Base-by-base conservation (phyloP, 2,113 vertebrate genomes). In the Nesogale talazaci region DNA sequence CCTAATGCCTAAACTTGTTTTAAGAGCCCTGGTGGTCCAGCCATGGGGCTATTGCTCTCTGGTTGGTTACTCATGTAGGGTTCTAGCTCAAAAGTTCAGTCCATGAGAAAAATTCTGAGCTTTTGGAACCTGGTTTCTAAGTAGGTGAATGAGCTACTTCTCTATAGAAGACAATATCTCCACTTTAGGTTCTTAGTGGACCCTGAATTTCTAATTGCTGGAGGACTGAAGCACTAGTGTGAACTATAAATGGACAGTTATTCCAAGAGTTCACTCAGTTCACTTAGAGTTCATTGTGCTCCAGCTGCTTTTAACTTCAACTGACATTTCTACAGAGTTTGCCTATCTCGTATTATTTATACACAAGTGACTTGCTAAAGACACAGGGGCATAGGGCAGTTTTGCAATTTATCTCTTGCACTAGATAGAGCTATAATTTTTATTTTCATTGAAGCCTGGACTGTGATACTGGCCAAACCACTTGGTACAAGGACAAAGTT, bases 261-360 rank as follows among this genome's bases (percentile, higher is more conserved):
- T 90, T 92, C 40, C 25, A 56, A 89, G 80, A 88, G 80, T 90
- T 88, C 61, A 59, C 34, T 92, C 77, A 83, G 42, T 67, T 88
- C 81, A 89, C 93, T 94, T 91, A 57, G 86, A 94, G 89, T 95
- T 95, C 86, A 93, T 93, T 90, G 89, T 91, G 80, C 79, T 81
- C 90, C 74, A 89, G 46, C 56, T 90, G 86, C 42, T 85, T 95
- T 94, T 92, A 90, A 90, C 83, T 90, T 94, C 56, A 65, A 74
- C 56, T 86, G 96, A 72, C 36, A 65, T 94, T 94, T 88, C 83
- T 72, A 74, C 22, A 90, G 83, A 19, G 17, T 83, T 95, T 59
- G 88, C 61, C 4, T 76, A 90, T 57, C 76, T 83, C 17, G 14
- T 29, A 20, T 93, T 94, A 95, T 93, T 93, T 95, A 91, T 95